Conservation (phyloP, 2,888 invertebrate genomes). For the Phymatocera aterrima region DNA sequence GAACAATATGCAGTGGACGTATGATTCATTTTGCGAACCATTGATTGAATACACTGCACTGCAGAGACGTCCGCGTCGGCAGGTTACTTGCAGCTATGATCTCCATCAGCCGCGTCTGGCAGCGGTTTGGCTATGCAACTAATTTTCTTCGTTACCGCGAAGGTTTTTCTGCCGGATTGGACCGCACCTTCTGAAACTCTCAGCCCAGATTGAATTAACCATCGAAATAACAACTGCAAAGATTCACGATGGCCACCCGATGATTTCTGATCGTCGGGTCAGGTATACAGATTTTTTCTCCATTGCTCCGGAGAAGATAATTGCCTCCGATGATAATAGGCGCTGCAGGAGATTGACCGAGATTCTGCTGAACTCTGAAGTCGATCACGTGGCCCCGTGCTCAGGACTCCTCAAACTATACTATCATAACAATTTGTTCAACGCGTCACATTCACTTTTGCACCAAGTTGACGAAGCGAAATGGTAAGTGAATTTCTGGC, state of each 20-base stretch:
- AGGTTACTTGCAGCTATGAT: constrained; percentile 8
- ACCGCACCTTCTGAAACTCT: neutral
- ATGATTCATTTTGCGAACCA: neutral
- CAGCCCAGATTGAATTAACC: neutral
- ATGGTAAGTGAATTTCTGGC: too few species aligned
- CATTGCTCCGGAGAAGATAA: neutral
- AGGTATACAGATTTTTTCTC: neutral
- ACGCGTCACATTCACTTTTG: too few species aligned
- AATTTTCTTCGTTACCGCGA: neutral
- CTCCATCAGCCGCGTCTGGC: neutral
- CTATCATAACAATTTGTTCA: too few species aligned
- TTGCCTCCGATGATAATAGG: neutral
- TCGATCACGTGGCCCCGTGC: too few species aligned
- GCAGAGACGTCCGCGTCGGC: neutral
- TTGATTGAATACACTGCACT: neutral
- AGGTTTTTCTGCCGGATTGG: neutral
- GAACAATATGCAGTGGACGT: neutral
- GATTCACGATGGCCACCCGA: neutral
- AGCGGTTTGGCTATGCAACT: neutral
- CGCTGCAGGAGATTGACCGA: neutral
- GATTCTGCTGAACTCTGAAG: too few species aligned
- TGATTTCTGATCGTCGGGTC: neutral
- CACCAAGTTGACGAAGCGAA: too few species aligned
- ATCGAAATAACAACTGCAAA: neutral
- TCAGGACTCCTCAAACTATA: too few species aligned